phyloP scores from a whole-genome alignment of 2,797 vertebrate species.

The Pseudochirops corinnae region DNA sequence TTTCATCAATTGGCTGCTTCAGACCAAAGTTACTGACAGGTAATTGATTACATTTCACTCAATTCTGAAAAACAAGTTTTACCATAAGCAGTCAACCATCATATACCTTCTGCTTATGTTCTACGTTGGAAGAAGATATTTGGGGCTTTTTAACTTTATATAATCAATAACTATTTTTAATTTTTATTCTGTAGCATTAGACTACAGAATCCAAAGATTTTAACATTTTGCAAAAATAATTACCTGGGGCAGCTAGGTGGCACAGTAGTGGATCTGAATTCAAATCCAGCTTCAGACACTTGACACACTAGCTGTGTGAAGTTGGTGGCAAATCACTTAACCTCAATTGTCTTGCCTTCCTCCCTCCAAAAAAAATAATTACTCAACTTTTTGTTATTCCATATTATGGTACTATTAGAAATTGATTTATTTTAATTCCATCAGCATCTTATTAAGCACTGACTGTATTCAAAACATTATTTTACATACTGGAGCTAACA shows the following conservation, averaged over 20 bases:
- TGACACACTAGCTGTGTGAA: no score
- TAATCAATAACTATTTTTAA: neutral
- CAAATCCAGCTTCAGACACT: no score
- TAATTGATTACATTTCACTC: conserved; percentile 73
- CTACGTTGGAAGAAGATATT: neutral
- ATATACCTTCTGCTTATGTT: neutral
- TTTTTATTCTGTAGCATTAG: neutral
- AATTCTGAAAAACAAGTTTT: conserved; percentile 43
- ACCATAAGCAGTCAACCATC: neutral
- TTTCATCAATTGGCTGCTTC: conserved; percentile 97
- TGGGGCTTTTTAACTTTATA: neutral
- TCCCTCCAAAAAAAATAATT: neutral
- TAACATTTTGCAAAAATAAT: neutral
- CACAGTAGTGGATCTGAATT: no score
- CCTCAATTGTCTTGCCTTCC: no score
- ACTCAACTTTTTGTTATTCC: neutral
- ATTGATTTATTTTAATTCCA: neutral
- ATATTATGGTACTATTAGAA: neutral
- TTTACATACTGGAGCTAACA: neutral
- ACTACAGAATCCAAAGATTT: neutral
- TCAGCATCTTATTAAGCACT: neutral
- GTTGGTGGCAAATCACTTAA: no score
- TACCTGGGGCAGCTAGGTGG: neutral
- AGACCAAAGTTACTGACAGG: conserved; percentile 90
- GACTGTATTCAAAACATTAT: neutral